Conservation (phyloP, 1,140 invertebrate species). For the Drosophila sulfurigaster region DNA sequence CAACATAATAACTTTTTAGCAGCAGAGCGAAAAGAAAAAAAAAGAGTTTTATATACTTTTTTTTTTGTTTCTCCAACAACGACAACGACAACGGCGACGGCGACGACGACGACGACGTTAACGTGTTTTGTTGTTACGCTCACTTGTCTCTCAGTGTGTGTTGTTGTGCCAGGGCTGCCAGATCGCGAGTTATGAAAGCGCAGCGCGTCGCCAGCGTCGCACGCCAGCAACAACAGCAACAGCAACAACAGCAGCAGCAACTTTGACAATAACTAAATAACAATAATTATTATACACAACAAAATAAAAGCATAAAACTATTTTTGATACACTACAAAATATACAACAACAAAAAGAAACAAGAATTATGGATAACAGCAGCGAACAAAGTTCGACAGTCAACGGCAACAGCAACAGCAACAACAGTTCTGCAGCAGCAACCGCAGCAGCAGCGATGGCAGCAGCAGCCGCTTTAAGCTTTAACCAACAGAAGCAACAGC, state of each 20-base stretch:
- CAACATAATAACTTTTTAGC: slow-evolving; percentile 25
- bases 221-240: slow-evolving; percentile 52
- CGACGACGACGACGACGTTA: slow-evolving; percentile 20
- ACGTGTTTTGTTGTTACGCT: slow-evolving; percentile 50
- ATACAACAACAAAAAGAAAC: slow-evolving; percentile 3
- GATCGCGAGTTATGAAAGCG: slow-evolving; percentile 80
- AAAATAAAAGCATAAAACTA: slow-evolving; percentile 26
- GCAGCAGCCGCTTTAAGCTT: neutral
- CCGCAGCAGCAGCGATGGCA: slow-evolving; percentile 15
- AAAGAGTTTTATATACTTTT: slow-evolving; percentile 19
- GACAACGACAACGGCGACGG: too few relatives aligned
- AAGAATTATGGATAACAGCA: slow-evolving; percentile 46
- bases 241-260: slow-evolving; percentile 44
- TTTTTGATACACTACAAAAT: slow-evolving; percentile 51
- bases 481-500: slow-evolving; percentile 18
- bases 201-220: slow-evolving; percentile 61
- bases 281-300: slow-evolving; percentile 10
- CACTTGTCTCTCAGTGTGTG: slow-evolving; percentile 46
- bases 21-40: slow-evolving; percentile 5
- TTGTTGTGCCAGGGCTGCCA: slow-evolving; percentile 67
- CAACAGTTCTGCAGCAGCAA: slow-evolving; percentile 15
- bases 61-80: slow-evolving; percentile 1
- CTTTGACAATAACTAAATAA: slow-evolving; percentile 35
- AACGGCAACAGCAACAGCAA: slow-evolving; percentile 28
- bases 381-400: slow-evolving; percentile 51